These are phyloP conservation scores for Lymantria monacha DNA, from an alignment of 2,888 invertebrate species.

Conservation along the genomic window DNA sequence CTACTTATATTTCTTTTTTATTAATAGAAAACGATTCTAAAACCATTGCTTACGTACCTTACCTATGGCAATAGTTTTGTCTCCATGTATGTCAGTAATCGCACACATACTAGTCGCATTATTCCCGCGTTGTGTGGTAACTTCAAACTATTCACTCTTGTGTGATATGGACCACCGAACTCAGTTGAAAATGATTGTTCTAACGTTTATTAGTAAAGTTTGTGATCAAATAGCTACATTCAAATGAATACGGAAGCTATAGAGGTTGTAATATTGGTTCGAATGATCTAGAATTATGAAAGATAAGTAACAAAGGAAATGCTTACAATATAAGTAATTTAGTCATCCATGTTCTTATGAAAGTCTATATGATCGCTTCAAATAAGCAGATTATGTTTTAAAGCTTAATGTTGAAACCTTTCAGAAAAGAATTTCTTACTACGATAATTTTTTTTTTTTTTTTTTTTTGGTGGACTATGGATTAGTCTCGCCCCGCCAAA, in stretches of 20 bases:
- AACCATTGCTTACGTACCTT: too few species aligned
- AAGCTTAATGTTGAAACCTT: too few species aligned
- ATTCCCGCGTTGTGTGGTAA: background rate
- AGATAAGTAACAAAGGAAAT: background rate
- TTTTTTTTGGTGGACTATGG: too few species aligned
- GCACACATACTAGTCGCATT: background rate
- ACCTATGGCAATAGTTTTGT: too few species aligned
- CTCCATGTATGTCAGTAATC: background rate
- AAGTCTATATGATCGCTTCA: too few species aligned
- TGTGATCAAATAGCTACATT: conserved; percentile 35
- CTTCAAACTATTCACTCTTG: conserved; percentile 38
- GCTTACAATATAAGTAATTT: background rate
- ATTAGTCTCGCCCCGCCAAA: too few species aligned
- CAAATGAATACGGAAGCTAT: conserved; percentile 17
- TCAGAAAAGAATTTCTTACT: too few species aligned
- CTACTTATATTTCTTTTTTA: too few species aligned
- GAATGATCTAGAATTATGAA: background rate
- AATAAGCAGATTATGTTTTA: too few species aligned
- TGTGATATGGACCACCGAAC: conserved; percentile 36
- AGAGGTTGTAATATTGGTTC: background rate
- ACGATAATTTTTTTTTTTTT: too few species aligned
- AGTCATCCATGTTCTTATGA: too few species aligned
- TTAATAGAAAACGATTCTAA: too few species aligned
- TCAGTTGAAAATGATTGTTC: conserved; percentile 41
- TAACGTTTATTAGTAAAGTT: conserved; percentile 50